These are phyloP conservation scores for Lamprotornis superbus DNA, from an alignment of 2,113 vertebrate genomes.

Conservation along the genomic window DNA sequence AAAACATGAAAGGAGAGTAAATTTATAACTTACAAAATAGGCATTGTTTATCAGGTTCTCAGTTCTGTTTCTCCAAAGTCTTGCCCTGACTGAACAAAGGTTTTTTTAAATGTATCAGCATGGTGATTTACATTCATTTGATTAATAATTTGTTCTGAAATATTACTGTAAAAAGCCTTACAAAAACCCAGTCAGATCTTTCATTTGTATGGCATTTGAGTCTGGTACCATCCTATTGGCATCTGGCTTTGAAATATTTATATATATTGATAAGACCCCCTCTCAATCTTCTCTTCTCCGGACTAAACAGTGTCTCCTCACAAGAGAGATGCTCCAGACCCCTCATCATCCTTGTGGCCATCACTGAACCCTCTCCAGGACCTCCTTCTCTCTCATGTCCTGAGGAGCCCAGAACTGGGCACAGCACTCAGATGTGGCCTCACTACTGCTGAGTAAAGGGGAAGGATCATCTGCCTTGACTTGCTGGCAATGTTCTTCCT, in stretches of 20 bases:
- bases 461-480: background rate
- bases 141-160: background rate
- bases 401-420: background rate
- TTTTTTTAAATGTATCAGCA: background rate
- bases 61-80: background rate
- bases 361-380: background rate
- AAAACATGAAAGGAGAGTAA: conserved; percentile 4
- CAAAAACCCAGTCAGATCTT: background rate
- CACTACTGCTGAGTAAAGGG: background rate
- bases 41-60: background rate
- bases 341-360: background rate
- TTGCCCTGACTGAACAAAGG: background rate
- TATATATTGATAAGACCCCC: background rate
- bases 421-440: background rate
- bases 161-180: background rate
- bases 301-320: background rate
- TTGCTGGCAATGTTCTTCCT: background rate
- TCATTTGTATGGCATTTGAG: background rate
- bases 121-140: background rate
- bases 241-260: background rate
- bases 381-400: background rate
- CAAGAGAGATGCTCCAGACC: background rate
- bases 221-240: background rate
- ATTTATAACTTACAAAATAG: background rate
- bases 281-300: background rate